A percentile compares a stretch with the other conserved stretches of the same genome.
These are phyloP conservation scores for Leiothrix lutea DNA, from an alignment of 2,113 vertebrate species.

Conservation along the genomic window DNA sequence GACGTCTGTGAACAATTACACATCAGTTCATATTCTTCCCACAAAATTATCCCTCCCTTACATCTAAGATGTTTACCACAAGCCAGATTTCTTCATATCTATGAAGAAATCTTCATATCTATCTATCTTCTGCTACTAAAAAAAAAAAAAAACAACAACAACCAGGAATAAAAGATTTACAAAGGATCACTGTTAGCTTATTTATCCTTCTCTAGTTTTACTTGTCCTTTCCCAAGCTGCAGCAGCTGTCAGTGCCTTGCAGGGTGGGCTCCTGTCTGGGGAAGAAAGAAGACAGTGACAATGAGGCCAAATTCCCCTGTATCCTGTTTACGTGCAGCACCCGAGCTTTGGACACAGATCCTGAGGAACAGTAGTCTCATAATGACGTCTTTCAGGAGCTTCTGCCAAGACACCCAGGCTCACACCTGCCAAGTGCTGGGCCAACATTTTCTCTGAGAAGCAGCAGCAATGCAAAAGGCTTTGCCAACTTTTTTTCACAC, in stretches of 20 bases:
- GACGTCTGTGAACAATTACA: background rate
- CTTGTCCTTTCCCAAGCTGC: background rate
- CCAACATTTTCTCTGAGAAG: background rate
- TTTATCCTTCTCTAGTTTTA: background rate
- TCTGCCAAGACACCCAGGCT: background rate
- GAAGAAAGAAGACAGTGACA: background rate
- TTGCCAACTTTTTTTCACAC: background rate
- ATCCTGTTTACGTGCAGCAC: slow-evolving; percentile 7
- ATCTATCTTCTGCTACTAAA: no score
- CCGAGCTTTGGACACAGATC: background rate
- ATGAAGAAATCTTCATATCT: no score
- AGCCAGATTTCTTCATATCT: background rate
- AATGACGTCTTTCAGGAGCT: background rate
- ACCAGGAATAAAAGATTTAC: background rate
- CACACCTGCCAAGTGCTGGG: background rate
- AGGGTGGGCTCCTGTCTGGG: background rate
- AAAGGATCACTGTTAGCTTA: background rate
- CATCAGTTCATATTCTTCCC: background rate
- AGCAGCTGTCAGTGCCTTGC: background rate
- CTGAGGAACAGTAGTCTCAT: background rate
- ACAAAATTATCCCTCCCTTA: background rate
- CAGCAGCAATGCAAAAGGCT: background rate
- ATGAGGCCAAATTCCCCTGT: background rate
- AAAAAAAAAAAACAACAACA: background rate
- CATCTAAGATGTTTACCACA: background rate